Percentiles rank a stretch among this genome's conserved stretches.
Evolutionary conservation across 2,888 invertebrate genomes (phyloP).

Genomic region (Emesis furor): DNA sequence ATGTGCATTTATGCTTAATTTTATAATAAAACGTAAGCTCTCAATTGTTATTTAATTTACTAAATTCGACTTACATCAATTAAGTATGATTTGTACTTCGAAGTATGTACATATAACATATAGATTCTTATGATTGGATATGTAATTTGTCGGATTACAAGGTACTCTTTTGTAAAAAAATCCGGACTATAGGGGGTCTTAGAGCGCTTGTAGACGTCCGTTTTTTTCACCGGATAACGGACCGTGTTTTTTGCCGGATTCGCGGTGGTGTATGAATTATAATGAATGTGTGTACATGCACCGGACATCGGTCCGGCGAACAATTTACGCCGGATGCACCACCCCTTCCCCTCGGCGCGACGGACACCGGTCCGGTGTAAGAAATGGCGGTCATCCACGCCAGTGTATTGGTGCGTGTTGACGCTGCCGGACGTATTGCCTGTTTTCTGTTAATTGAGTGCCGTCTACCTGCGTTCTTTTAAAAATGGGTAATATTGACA

Average conservation of each 20-base stretch:
- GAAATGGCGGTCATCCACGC: too few relatives aligned
- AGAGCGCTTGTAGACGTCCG: slow-evolving; percentile 51
- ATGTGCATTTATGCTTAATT: too few relatives aligned
- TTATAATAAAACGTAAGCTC: too few relatives aligned
- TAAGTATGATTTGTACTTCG: slow-evolving; percentile 54
- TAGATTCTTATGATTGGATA: slow-evolving; percentile 53
- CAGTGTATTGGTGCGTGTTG: too few relatives aligned
- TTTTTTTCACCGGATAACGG: slow-evolving; percentile 45
- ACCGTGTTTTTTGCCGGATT: slow-evolving; percentile 66
- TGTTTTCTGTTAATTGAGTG: slow-evolving; percentile 69
- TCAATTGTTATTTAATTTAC: slow-evolving; percentile 52
- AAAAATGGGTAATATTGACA: slow-evolving; percentile 70
- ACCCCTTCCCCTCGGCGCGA: slow-evolving; percentile 71
- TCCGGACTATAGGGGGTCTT: slow-evolving; percentile 24
- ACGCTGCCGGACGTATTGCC: slow-evolving; percentile 68
- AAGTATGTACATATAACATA: slow-evolving; percentile 50
- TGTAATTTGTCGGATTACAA: slow-evolving; percentile 64
- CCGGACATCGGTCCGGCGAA: slow-evolving; percentile 74
- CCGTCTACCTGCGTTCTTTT: slow-evolving; percentile 71
- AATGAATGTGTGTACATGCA: slow-evolving; percentile 72
- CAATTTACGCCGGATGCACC: slow-evolving; percentile 62
- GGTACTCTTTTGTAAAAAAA: slow-evolving; percentile 37
- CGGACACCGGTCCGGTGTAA: slow-evolving; percentile 64
- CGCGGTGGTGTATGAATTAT: slow-evolving; percentile 67
- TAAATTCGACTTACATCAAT: slow-evolving; percentile 53